phyloP scores from a whole-genome alignment of 2,113 vertebrate species.

The Eurystomus gularis region DNA sequence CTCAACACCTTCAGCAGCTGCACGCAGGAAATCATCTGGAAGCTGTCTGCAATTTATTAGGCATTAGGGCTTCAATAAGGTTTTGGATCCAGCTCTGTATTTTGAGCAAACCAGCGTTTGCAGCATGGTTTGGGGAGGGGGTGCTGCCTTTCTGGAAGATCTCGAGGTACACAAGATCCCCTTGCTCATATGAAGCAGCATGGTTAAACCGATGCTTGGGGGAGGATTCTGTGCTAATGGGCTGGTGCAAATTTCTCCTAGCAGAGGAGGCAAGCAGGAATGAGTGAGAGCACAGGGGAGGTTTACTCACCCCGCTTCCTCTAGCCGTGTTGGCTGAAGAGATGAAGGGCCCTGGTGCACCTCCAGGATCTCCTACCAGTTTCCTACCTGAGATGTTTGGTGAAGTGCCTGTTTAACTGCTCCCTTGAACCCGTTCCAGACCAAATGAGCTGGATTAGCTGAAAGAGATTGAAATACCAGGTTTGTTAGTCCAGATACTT shows the following conservation, averaged over 20 bases:
- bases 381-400: not conserved
- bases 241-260: accelerated
- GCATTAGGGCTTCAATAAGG: not conserved
- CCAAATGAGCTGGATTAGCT: not conserved
- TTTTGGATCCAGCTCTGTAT: not conserved
- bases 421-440: not conserved
- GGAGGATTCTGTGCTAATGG: not conserved
- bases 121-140: not conserved
- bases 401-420: not conserved
- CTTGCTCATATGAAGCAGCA: not conserved
- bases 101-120: not conserved
- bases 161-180: not conserved
- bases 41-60: not conserved
- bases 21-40: not conserved
- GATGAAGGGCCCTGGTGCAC: not conserved
- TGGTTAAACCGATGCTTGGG: not conserved
- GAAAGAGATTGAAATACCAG: not conserved
- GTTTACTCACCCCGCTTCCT: not conserved
- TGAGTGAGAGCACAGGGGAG: not conserved
- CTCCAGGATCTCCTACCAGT: not conserved
- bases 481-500: not conserved
- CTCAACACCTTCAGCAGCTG: not conserved
- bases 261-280: not conserved
- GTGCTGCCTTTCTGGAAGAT: not conserved
- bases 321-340: not conserved